Conservation (phyloP, 2,797 vertebrate species). For the Sebastes cheni region DNA sequence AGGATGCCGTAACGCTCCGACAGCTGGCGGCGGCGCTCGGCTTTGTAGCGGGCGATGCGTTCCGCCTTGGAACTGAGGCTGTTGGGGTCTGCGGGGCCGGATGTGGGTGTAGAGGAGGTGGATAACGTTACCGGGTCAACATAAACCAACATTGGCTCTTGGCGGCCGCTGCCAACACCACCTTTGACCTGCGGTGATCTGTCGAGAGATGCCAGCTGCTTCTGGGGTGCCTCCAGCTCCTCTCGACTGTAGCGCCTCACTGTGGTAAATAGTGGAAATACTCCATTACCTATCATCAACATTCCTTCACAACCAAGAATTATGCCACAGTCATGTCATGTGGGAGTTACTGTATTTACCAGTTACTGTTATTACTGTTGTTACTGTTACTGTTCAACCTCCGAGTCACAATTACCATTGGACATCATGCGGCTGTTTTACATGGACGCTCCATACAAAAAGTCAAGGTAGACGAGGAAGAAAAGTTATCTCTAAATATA, state of each 20-base stretch:
- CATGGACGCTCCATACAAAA: too few species aligned
- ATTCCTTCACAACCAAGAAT: neutral
- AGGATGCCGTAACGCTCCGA: slow-evolving; percentile 95
- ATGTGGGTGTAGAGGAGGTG: slow-evolving; percentile 70
- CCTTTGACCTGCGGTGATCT: slow-evolving; percentile 80
- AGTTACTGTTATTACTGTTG: neutral
- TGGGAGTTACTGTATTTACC: neutral
- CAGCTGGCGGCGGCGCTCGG: slow-evolving; percentile 93
- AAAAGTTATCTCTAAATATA: neutral
- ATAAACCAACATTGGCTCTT: slow-evolving; percentile 74
- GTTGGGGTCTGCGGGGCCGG: slow-evolving; percentile 78
- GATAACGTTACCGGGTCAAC: slow-evolving; percentile 70
- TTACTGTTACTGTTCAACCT: neutral
- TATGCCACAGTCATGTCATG: neutral
- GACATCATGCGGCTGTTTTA: neutral
- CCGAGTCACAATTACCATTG: neutral
- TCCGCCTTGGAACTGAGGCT: slow-evolving; percentile 92
- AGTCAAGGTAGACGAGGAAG: too few species aligned
- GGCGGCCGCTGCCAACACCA: slow-evolving; percentile 23
- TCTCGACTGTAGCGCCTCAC: slow-evolving; percentile 90
- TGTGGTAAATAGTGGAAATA: slow-evolving; percentile 36
- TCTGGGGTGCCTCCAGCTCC: slow-evolving; percentile 78
- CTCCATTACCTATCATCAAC: neutral
- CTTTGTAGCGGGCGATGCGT: slow-evolving; percentile 97
- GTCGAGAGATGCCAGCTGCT: slow-evolving; percentile 81